phyloP scores from a whole-genome alignment of 2,888 invertebrate genomes.

The Drosophila eohydei region DNA sequence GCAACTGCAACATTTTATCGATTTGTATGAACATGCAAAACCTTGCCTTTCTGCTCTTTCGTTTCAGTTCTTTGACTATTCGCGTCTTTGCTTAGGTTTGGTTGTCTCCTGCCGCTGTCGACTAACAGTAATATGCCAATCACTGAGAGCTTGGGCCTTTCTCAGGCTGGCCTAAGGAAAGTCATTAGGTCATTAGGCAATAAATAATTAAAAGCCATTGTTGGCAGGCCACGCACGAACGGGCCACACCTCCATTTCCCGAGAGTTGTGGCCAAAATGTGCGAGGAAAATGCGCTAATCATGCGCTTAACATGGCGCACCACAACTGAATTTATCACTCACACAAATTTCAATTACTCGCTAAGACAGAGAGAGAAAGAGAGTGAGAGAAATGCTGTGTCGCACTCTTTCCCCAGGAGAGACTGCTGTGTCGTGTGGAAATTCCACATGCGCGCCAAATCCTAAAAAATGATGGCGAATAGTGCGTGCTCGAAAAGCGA shows the following conservation, averaged over 20 bases:
- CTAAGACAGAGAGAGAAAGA: slow-evolving; percentile 23
- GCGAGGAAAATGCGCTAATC: slow-evolving; percentile 70
- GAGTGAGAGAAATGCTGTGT: slow-evolving; percentile 40
- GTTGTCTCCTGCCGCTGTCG: slow-evolving; percentile 17
- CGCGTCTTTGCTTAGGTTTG: slow-evolving; percentile 51
- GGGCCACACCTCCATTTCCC: slow-evolving; percentile 36
- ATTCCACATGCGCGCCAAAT: slow-evolving; percentile 63
- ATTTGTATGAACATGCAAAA: not conserved
- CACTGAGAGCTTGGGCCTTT: slow-evolving; percentile 36
- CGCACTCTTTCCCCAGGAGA: slow-evolving; percentile 37
- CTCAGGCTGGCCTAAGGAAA: slow-evolving; percentile 48
- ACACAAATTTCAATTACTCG: slow-evolving; percentile 74
- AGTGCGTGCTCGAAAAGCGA: slow-evolving; percentile 81
- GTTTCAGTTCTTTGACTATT: slow-evolving; percentile 30
- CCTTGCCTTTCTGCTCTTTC: not conserved
- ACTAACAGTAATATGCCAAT: slow-evolving; percentile 36
- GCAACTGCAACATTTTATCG: not conserved
- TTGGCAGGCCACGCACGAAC: slow-evolving; percentile 57
- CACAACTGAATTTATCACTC: slow-evolving; percentile 69
- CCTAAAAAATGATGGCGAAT: slow-evolving; percentile 80
- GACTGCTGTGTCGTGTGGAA: slow-evolving; percentile 26
- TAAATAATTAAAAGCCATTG: slow-evolving; percentile 72
- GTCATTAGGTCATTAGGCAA: slow-evolving; percentile 73
- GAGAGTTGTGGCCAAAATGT: slow-evolving; percentile 25
- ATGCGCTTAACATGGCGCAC: slow-evolving; percentile 69